Evolutionary conservation across 2,797 vertebrate species (phyloP).

Genomic region (Chloroceryle inda): DNA sequence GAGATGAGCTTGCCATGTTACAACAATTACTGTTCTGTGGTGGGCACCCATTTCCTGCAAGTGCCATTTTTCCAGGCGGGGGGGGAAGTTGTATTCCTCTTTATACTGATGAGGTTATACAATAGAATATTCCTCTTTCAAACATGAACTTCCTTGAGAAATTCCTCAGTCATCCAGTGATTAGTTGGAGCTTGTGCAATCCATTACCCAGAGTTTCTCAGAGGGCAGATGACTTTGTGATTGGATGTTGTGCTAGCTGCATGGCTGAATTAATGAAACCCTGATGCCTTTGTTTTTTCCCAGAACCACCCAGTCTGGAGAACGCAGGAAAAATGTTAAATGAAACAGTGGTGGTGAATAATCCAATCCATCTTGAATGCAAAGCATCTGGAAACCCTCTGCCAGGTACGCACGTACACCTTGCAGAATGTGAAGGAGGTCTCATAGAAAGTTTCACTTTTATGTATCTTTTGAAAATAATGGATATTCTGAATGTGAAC

Average conservation of each 20-base stretch:
- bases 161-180: background rate
- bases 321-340: conserved; percentile 87
- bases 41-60: background rate
- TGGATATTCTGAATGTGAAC: background rate
- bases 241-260: background rate
- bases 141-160: background rate
- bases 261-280: conserved; percentile 9
- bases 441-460: background rate
- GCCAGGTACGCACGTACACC: conserved; percentile 82
- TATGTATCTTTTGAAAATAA: background rate
- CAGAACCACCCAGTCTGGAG: conserved; percentile 91
- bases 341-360: conserved; percentile 91
- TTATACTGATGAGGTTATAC: background rate
- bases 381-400: conserved; percentile 89
- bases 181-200: background rate
- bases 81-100: background rate
- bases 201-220: background rate
- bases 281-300: conserved; percentile 22
- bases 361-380: conserved; percentile 90
- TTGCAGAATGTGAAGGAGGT: background rate
- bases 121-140: background rate
- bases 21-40: background rate
- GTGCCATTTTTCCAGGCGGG: background rate
- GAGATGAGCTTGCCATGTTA: background rate
- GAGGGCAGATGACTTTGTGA: background rate